These are phyloP conservation scores for Zaprionus davidi DNA, from an alignment of 1,140 invertebrate genomes.

Conservation along the genomic window DNA sequence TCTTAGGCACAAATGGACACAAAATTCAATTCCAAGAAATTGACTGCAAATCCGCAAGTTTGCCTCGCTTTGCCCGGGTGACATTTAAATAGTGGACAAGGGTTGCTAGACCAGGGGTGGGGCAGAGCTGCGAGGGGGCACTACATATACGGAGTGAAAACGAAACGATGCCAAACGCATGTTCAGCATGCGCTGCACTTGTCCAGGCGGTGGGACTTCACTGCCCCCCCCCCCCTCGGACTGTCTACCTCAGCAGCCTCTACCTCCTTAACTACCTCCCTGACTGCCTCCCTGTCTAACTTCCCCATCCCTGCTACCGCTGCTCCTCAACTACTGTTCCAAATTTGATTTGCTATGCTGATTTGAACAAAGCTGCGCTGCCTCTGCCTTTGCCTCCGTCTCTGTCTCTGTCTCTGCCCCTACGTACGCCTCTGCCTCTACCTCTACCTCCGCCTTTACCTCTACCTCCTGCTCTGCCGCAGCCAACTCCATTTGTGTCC, in stretches of 20 bases:
- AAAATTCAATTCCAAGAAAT: slow-evolving; percentile 80
- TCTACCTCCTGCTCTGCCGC: background rate
- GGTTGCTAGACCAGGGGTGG: background rate
- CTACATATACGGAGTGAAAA: slow-evolving; percentile 41
- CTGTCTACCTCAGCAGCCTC: background rate
- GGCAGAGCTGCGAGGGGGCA: background rate
- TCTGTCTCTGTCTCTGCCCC: background rate
- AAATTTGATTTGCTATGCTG: slow-evolving; percentile 79
- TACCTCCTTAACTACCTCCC: background rate
- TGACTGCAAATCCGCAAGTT: slow-evolving; percentile 64
- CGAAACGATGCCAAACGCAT: slow-evolving; percentile 77
- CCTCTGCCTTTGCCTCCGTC: background rate
- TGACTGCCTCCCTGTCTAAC: background rate
- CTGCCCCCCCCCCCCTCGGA: background rate
- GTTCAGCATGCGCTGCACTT: slow-evolving; percentile 72
- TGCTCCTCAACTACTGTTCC: slow-evolving; percentile 73
- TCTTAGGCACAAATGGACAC: slow-evolving; percentile 61
- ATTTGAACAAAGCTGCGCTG: slow-evolving; percentile 50
- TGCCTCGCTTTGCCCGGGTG: slow-evolving; percentile 27
- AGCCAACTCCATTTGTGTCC: slow-evolving; percentile 30
- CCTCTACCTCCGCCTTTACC: background rate
- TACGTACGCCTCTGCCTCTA: no score
- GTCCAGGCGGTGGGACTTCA: slow-evolving; percentile 26
- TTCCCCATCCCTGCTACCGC: background rate
- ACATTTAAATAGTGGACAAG: slow-evolving; percentile 49